A percentile compares a stretch with the other conserved stretches of the same genome.
These are phyloP conservation scores for Hycleus phaleratus DNA, from an alignment of 1,140 invertebrate species.

Conservation along the genomic window DNA sequence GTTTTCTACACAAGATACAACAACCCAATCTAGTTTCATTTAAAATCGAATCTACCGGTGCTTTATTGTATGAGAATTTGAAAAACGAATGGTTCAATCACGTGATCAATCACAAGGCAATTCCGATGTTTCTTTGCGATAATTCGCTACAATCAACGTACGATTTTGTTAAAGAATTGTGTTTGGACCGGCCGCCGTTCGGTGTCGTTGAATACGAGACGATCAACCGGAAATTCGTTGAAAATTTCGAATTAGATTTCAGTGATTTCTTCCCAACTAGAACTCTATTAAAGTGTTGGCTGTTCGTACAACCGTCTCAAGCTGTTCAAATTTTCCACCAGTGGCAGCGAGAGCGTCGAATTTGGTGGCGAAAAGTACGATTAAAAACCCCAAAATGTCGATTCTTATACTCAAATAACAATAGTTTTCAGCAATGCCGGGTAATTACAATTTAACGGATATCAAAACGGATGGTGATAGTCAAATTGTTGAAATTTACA, in stretches of 20 bases:
- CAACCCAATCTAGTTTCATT: constrained; percentile 37
- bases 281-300: constrained; percentile 32
- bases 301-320: constrained; percentile 39
- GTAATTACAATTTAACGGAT: constrained; percentile 51
- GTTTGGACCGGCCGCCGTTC: constrained; percentile 43
- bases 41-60: constrained; percentile 46
- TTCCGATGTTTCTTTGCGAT: constrained; percentile 44
- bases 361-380: constrained; percentile 70
- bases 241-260: constrained; percentile 22
- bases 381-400: constrained; percentile 21
- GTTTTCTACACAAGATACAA: constrained; percentile 34
- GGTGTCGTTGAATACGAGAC: constrained; percentile 44
- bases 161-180: constrained; percentile 35
- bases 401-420: not conserved
- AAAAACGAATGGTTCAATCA: constrained; percentile 50
- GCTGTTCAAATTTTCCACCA: constrained; percentile 54
- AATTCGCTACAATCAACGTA: constrained; percentile 28
- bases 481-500: constrained; percentile 46
- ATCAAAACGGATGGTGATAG: constrained; percentile 37
- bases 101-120: constrained; percentile 45
- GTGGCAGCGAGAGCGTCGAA: constrained; percentile 64
- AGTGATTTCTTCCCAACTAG: constrained; percentile 15
- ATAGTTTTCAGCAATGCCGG: constrained; percentile 58
- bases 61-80: constrained; percentile 47
- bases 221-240: not conserved